These are phyloP conservation scores for Nebria ingens DNA, from an alignment of 1,140 invertebrate species.

Conservation along the genomic window DNA sequence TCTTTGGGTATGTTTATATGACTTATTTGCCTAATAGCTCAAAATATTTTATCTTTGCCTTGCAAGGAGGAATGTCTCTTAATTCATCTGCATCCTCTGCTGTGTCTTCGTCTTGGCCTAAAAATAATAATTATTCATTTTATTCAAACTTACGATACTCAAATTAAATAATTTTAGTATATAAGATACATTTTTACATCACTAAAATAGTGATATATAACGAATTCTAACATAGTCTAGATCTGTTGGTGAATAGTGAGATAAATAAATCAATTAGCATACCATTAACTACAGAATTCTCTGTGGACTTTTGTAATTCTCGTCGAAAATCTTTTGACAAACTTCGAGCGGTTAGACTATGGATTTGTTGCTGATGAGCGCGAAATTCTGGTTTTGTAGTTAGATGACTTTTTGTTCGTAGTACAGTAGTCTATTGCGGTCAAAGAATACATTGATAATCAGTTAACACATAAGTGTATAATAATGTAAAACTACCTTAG, in stretches of 20 bases:
- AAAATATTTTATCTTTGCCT: not conserved
- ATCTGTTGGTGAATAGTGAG: no score
- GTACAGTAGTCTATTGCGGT: not conserved
- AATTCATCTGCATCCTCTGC: not conserved
- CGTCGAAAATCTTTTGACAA: slow-evolving; percentile 65
- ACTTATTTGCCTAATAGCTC: not conserved
- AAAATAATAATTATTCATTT: not conserved
- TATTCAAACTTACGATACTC: not conserved
- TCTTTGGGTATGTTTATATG: not conserved
- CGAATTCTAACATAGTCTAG: no score
- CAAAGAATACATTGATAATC: not conserved
- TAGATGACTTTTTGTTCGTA: not conserved
- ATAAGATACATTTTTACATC: no score
- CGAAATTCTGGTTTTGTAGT: not conserved
- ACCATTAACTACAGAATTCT: no score
- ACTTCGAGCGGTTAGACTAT: slow-evolving; percentile 72
- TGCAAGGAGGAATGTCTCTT: not conserved
- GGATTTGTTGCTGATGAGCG: slow-evolving; percentile 41
- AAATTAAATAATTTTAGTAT: no score
- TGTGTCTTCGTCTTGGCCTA: not conserved
- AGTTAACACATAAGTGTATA: not conserved
- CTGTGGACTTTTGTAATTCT: slow-evolving; percentile 38
- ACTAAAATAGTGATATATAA: no score
- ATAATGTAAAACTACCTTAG: not conserved
- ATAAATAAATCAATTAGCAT: no score